Evolutionary conservation across 2,888 invertebrate species (phyloP).

Genomic region (Malacosoma neustria): DNA sequence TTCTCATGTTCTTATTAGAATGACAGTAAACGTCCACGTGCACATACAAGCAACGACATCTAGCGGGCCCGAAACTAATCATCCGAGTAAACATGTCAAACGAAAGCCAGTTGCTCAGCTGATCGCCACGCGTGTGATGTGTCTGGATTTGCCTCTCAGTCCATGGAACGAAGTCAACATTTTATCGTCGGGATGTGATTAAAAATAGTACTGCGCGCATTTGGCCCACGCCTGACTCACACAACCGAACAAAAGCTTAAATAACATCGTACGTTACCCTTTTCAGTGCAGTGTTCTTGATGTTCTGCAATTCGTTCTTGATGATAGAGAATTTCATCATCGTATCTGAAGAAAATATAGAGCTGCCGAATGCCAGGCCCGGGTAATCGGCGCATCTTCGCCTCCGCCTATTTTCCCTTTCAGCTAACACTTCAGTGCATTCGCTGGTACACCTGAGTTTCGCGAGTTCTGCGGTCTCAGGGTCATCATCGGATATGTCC

Average conservation of each 20-base stretch:
- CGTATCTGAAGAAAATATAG: conserved; percentile 96
- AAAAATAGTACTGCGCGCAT: conserved; percentile 69
- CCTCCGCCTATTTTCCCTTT: conserved; percentile 84
- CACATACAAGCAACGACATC: conserved; percentile 45
- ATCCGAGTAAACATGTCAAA: conserved; percentile 64
- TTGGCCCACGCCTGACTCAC: conserved; percentile 55
- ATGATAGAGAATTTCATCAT: conserved; percentile 99
- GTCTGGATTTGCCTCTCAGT: conserved; percentile 26
- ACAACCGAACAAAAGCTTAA: conserved; percentile 46
- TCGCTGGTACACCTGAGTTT: conserved; percentile 92
- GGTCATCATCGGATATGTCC: conserved; percentile 78
- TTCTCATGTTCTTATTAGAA: no score
- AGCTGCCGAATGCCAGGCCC: conserved; percentile 91
- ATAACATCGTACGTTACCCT: conserved; percentile 84
- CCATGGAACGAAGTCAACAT: conserved; percentile 36
- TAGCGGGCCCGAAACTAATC: conserved; percentile 37
- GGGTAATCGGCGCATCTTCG: conserved; percentile 94
- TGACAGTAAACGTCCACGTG: conserved; percentile 19
- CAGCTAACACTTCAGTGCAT: conserved; percentile 90
- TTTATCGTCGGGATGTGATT: conserved; percentile 47
- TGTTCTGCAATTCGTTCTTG: conserved; percentile 97
- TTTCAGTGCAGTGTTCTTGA: conserved; percentile 96
- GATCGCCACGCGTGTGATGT: conserved; percentile 53
- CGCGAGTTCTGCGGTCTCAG: conserved; percentile 86
- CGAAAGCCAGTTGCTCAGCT: conserved; percentile 65